Conservation (phyloP, 1,140 invertebrate species). For the Leptestheria dahalacensis region DNA sequence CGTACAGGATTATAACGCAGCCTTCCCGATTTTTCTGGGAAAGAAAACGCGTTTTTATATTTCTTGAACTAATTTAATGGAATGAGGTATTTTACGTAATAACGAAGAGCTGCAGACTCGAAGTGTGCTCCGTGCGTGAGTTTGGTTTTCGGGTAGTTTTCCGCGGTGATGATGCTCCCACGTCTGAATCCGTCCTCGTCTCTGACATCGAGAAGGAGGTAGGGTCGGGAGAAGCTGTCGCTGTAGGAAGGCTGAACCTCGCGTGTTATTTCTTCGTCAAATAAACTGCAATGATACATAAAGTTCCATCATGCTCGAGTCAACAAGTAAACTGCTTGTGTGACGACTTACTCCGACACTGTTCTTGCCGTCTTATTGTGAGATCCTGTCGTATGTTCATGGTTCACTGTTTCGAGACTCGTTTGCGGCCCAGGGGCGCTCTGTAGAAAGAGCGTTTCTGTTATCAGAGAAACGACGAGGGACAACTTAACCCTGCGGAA, state of each 20-base stretch:
- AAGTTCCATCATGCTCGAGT: too few species aligned
- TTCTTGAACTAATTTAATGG: not conserved
- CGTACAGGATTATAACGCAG: constrained; percentile 36
- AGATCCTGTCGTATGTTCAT: not conserved
- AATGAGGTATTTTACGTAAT: constrained; percentile 24
- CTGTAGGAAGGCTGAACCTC: too few species aligned
- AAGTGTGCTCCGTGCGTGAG: constrained; percentile 31
- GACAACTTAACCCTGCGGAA: constrained; percentile 36
- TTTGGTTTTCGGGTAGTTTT: constrained; percentile 29
- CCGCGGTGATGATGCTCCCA: constrained; percentile 33
- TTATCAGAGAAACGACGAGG: constrained; percentile 32
- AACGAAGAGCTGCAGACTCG: constrained; percentile 31
- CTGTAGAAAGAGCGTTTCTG: constrained; percentile 14
- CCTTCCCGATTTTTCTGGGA: constrained; percentile 31
- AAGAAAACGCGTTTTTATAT: not conserved
- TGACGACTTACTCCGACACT: too few species aligned
- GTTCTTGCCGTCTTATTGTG: not conserved
- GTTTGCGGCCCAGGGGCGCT: not conserved
- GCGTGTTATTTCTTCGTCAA: too few species aligned
- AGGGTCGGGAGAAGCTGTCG: constrained; percentile 24
- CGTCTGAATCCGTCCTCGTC: constrained; percentile 29
- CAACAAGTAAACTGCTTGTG: too few species aligned
- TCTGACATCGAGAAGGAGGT: constrained; percentile 36
- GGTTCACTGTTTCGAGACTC: not conserved
- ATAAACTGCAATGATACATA: too few species aligned